phyloP scores from a whole-genome alignment of 2,113 vertebrate species.

The Tragelaphus scriptus region DNA sequence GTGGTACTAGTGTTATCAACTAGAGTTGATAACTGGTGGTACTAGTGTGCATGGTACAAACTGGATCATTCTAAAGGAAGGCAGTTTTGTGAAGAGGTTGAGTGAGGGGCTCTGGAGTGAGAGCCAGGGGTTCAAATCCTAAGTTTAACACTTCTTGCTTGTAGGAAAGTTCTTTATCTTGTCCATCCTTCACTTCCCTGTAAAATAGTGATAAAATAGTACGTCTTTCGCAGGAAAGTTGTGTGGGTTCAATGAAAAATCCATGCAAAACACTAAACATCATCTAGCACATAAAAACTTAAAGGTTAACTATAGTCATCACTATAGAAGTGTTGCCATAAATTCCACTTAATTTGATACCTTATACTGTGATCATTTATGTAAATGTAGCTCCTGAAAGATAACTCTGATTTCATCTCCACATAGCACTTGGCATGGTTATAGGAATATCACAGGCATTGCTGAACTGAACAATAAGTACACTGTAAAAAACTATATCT shows the following conservation, averaged over 20 bases:
- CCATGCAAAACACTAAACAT: neutral
- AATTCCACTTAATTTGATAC: neutral
- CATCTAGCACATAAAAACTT: neutral
- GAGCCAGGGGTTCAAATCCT: neutral
- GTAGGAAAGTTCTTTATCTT: neutral
- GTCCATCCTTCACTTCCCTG: neutral
- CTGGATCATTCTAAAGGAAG: neutral
- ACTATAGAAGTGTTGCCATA: neutral
- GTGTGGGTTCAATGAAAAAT: neutral
- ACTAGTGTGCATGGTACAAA: neutral
- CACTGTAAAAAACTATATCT: neutral
- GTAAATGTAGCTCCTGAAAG: neutral
- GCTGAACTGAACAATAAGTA: neutral
- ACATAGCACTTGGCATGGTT: neutral
- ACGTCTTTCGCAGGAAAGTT: neutral
- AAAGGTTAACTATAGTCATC: neutral
- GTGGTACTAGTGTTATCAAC: neutral
- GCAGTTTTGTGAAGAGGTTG: neutral
- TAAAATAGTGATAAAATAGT: neutral
- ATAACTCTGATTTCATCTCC: neutral
- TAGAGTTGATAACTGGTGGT: neutral
- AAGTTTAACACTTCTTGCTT: neutral
- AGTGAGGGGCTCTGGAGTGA: neutral
- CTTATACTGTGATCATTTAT: neutral
- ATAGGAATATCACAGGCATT: neutral